A percentile compares a stretch with the other conserved stretches of the same genome.
These are phyloP conservation scores for Caenorhabditis zanzibari DNA, from an alignment of 2,888 invertebrate species.

Conservation along the genomic window DNA sequence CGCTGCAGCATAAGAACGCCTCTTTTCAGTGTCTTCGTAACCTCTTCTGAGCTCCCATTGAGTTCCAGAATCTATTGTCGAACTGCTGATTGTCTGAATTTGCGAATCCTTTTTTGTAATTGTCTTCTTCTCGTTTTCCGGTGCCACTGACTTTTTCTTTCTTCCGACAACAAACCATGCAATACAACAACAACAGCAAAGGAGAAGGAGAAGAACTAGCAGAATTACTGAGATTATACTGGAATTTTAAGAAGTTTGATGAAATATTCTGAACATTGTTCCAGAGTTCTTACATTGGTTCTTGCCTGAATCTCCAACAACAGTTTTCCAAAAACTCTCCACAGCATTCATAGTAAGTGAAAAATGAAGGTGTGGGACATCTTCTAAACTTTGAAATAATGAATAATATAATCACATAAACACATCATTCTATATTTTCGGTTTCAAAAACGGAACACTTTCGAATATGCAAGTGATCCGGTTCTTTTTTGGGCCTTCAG, in stretches of 20 bases:
- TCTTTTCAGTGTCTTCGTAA: constrained; percentile 29
- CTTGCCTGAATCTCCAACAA: constrained; percentile 64
- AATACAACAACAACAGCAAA: constrained; percentile 69
- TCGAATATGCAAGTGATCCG: no score
- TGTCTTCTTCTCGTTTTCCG: constrained; percentile 42
- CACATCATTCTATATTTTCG: no score
- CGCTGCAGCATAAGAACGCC: constrained; percentile 60
- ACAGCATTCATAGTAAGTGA: constrained; percentile 71
- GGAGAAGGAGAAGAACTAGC: constrained; percentile 51
- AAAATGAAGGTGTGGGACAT: constrained; percentile 68
- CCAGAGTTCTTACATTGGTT: constrained; percentile 60
- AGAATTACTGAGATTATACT: constrained; percentile 54
- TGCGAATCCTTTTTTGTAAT: constrained; percentile 42
- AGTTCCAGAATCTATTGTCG: constrained; percentile 53
- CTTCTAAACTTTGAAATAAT: constrained; percentile 51
- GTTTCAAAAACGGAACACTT: no score
- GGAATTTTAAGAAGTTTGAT: constrained; percentile 4
- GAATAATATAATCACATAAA: no score
- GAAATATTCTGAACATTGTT: background rate
- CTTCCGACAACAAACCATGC: constrained; percentile 39
- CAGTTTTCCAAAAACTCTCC: constrained; percentile 66
- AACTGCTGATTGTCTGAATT: constrained; percentile 54
- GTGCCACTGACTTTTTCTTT: constrained; percentile 36
- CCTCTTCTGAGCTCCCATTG: constrained; percentile 47
- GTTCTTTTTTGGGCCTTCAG: no score